Conservation (phyloP, 2,113 vertebrate genomes). For the Aepyceros melampus region DNA sequence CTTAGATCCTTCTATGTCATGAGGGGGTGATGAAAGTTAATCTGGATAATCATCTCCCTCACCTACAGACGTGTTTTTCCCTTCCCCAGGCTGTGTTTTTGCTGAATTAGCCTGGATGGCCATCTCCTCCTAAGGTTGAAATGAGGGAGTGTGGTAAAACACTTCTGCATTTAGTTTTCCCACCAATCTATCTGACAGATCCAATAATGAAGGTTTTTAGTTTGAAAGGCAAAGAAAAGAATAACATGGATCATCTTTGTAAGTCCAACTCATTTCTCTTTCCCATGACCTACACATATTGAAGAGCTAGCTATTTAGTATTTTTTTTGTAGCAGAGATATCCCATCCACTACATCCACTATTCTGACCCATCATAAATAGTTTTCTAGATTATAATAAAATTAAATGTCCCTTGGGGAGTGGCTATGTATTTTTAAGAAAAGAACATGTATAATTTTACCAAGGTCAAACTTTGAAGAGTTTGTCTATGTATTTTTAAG, state of each 20-base stretch:
- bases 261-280: not conserved
- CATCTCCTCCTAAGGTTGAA: not conserved
- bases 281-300: not conserved
- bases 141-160: not conserved
- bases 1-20: not conserved
- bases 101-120: not conserved
- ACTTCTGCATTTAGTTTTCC: not conserved
- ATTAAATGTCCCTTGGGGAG: not conserved
- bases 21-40: not conserved
- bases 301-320: not conserved
- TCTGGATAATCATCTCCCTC: not conserved
- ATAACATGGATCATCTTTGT: not conserved
- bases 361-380: not conserved
- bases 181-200: not conserved
- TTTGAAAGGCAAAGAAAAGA: not conserved
- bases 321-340: not conserved
- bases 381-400: not conserved
- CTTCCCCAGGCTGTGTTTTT: not conserved
- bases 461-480: not conserved
- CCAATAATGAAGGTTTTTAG: not conserved
- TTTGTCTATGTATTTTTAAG: not conserved
- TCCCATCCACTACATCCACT: not conserved
- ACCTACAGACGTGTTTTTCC: not conserved
- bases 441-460: not conserved
- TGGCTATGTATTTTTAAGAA: not conserved